These are phyloP conservation scores for Eurosta solidaginis DNA, from an alignment of 1,140 invertebrate genomes.

Conservation along the genomic window DNA sequence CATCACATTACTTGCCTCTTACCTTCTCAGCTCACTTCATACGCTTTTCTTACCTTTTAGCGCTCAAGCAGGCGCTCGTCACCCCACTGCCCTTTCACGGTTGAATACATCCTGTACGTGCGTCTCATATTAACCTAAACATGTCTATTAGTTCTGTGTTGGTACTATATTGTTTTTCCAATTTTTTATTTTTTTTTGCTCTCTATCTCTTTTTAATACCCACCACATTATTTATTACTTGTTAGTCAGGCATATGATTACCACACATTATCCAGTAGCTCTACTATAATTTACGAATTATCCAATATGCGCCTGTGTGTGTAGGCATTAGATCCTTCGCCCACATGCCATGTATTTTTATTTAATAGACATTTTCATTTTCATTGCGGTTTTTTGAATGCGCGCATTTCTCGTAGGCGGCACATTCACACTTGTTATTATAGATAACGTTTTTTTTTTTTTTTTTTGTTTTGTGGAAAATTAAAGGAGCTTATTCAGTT, in stretches of 20 bases:
- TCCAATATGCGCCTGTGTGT: too few species aligned
- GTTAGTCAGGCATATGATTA: slow-evolving; percentile 7
- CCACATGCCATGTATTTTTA: too few species aligned
- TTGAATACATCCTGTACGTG: background rate
- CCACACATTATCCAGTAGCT: slow-evolving; percentile 25
- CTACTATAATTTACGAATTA: slow-evolving; percentile 17
- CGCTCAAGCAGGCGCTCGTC: background rate
- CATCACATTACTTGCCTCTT: background rate
- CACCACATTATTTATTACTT: slow-evolving; percentile 21
- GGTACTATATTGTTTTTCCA: too few species aligned
- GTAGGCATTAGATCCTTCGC: too few species aligned
- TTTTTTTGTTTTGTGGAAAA: background rate
- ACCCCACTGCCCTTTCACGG: background rate
- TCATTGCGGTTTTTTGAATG: background rate
- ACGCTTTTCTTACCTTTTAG: background rate
- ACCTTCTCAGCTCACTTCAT: background rate
- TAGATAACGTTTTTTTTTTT: background rate
- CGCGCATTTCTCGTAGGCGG: background rate
- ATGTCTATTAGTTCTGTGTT: background rate
- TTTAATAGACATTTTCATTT: background rate
- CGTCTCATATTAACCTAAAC: slow-evolving; percentile 17
- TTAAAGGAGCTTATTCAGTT: too few species aligned
- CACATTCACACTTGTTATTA: slow-evolving; percentile 18
- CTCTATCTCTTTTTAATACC: background rate
- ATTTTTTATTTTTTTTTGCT: background rate